A percentile compares a stretch with the other conserved stretches of the same genome.
These are phyloP conservation scores for Nerophis lumbriciformis DNA, from an alignment of 2,113 vertebrate genomes.

Conservation along the genomic window DNA sequence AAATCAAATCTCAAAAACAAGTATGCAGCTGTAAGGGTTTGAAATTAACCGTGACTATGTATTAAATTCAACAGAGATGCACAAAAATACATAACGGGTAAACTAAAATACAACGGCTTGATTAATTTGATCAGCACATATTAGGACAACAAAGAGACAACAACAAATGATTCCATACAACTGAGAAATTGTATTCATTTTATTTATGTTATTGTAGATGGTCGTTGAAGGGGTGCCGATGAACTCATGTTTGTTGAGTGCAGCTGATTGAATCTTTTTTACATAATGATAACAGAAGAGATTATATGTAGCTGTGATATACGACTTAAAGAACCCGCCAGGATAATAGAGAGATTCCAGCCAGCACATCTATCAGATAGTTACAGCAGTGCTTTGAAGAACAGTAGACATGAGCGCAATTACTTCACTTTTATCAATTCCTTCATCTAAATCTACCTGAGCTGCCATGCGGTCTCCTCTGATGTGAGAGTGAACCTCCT, in stretches of 20 bases:
- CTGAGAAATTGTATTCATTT: too few species aligned
- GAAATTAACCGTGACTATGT: too few species aligned
- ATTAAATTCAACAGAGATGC: too few species aligned
- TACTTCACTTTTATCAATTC: conserved; percentile 10
- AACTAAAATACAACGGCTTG: too few species aligned
- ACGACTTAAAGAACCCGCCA: neutral
- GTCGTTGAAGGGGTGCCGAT: neutral
- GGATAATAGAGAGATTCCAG: neutral
- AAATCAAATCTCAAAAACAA: too few species aligned
- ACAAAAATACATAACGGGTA: too few species aligned
- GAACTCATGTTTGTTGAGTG: neutral
- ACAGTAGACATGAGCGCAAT: neutral
- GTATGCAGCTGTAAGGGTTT: too few species aligned
- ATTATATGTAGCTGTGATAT: neutral
- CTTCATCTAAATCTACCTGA: conserved; percentile 9
- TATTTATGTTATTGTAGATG: too few species aligned
- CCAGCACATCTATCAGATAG: neutral
- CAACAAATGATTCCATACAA: too few species aligned
- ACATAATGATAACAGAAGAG: neutral
- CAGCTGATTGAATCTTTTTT: neutral
- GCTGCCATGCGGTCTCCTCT: conserved; percentile 1
- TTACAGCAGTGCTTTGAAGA: neutral
- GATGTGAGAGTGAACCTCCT: conserved; percentile 17
- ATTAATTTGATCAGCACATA: too few species aligned
- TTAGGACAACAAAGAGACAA: too few species aligned